Conservation (phyloP, 1,140 invertebrate species). For the Hypothenemus hampei region DNA sequence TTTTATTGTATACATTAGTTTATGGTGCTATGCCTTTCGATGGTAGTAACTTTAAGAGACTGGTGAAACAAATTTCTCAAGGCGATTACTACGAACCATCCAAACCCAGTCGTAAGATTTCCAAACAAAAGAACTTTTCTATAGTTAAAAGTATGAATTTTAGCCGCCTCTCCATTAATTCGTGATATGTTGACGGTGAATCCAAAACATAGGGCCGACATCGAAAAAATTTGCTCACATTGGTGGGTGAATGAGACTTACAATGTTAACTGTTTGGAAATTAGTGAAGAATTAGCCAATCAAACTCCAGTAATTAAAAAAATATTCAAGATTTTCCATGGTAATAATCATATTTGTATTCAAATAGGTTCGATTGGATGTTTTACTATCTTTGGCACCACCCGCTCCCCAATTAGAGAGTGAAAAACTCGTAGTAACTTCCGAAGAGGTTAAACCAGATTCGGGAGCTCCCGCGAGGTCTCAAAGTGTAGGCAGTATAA, state of each 20-base stretch:
- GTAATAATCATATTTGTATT: neutral
- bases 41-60: conserved; percentile 94
- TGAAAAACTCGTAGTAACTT: conserved; percentile 63
- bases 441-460: conserved; percentile 31
- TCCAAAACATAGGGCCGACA: conserved; percentile 81
- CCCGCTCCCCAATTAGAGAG: conserved; percentile 53
- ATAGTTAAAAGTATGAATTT: too few species aligned
- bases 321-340: neutral
- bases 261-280: conserved; percentile 74
- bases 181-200: conserved; percentile 90
- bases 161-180: conserved; percentile 90
- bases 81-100: conserved; percentile 97
- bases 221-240: conserved; percentile 90
- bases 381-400: conserved; percentile 78
- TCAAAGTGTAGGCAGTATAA: conserved; percentile 63
- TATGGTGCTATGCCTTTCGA: conserved; percentile 99
- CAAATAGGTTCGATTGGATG: conserved; percentile 67
- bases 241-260: conserved; percentile 92
- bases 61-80: conserved; percentile 95
- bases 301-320: conserved; percentile 61
- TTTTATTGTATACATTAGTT: conserved; percentile 94
- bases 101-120: conserved; percentile 84
- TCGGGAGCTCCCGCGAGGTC: conserved; percentile 52
- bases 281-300: conserved; percentile 82
- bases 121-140: conserved; percentile 22